A percentile compares a stretch with the other conserved stretches of the same genome.
These are phyloP conservation scores for Drosophila lini DNA, from an alignment of 1,140 invertebrate species.

Conservation along the genomic window DNA sequence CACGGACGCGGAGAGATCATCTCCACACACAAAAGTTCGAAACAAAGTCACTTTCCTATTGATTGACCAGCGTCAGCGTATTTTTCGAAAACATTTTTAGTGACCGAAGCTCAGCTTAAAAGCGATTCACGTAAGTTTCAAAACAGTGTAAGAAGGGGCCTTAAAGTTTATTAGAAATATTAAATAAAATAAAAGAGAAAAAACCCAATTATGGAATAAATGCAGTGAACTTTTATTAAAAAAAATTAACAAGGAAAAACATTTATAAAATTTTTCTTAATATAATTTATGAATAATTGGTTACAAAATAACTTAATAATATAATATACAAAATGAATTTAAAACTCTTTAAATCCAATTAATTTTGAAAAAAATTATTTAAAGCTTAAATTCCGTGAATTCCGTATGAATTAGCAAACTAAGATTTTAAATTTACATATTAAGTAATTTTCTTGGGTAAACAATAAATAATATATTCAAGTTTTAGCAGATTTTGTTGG, in stretches of 20 bases:
- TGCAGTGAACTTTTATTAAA: too few relatives aligned
- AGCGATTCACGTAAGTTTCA: conserved; percentile 23
- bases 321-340: too few relatives aligned
- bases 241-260: too few relatives aligned
- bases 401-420: not conserved
- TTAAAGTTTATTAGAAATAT: not conserved
- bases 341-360: too few relatives aligned
- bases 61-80: not conserved
- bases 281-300: too few relatives aligned
- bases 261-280: too few relatives aligned
- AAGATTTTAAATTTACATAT: not conserved
- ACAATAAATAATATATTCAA: too few relatives aligned
- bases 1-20: conserved; percentile 6
- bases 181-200: not conserved
- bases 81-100: conserved; percentile 18
- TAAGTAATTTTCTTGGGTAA: not conserved
- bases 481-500: not conserved
- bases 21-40: conserved; percentile 26
- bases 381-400: too few relatives aligned
- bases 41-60: conserved; percentile 22
- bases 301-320: too few relatives aligned
- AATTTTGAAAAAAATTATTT: too few relatives aligned
- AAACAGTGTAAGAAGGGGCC: not conserved
- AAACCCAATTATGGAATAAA: too few relatives aligned
- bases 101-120: not conserved